These are phyloP conservation scores for Pimpla rufipes DNA, from an alignment of 2,888 invertebrate species.

Conservation along the genomic window DNA sequence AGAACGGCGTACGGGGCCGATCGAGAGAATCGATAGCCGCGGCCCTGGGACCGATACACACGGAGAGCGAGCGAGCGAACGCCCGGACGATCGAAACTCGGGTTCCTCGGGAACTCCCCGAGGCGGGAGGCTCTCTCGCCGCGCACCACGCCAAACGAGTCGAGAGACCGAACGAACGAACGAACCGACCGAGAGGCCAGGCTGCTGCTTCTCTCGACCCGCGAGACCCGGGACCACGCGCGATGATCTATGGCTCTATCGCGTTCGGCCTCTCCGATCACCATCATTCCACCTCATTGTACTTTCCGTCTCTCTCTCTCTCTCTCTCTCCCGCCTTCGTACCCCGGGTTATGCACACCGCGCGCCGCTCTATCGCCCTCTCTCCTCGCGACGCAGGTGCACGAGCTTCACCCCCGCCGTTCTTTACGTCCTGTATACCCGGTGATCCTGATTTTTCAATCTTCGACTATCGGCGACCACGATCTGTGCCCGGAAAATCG, in stretches of 20 bases:
- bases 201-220: conserved; percentile 44
- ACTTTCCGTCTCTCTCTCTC: conserved; percentile 61
- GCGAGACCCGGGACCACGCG: conserved; percentile 73
- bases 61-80: not conserved
- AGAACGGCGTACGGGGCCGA: conserved; percentile 32
- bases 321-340: conserved; percentile 72
- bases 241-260: conserved; percentile 84
- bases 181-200: conserved; percentile 24
- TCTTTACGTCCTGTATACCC: conserved; percentile 26
- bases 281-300: conserved; percentile 78
- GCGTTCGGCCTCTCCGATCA: conserved; percentile 81
- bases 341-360: conserved; percentile 54
- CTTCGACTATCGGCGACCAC: not conserved
- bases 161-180: no score
- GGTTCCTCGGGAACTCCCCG: conserved; percentile 58
- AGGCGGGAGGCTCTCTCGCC: conserved; percentile 45
- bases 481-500: not conserved
- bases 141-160: conserved; percentile 26
- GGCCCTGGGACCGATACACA: conserved; percentile 61
- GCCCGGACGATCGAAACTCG: conserved; percentile 52
- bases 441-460: conserved; percentile 32
- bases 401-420: conserved; percentile 39
- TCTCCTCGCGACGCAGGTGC: conserved; percentile 65
- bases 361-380: conserved; percentile 49
- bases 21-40: conserved; percentile 63